Evolutionary conservation across 2,113 vertebrate species (phyloP), one percentile per base, ranked within the genome.

Genomic region (Climacteris rufus): DNA sequence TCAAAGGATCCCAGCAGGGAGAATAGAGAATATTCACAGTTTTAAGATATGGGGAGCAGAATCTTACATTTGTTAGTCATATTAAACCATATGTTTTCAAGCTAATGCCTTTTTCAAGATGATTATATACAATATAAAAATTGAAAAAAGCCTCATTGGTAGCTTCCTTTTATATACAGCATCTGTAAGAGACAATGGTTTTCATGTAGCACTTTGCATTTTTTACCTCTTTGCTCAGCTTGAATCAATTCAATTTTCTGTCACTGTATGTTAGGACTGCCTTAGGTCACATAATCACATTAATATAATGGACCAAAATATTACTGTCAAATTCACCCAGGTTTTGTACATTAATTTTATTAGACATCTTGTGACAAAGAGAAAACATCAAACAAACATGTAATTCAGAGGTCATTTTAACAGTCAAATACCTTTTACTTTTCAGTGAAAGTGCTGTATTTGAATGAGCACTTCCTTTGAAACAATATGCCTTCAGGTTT

Each of bases 281-380:
- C 45, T 83, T 57, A 80, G 70, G 76, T 65, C 56, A 85, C 23
- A 14, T 75, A 74, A 86, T 65, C 39, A 75, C 1, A 2, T 44
- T 85, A 79, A n/a, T 42, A 69, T 17, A 91, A 69, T 2, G 27
- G 10, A 71, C 28, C 37, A 28, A 45, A 91, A 95, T 25, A 87
- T 45, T 45, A 42, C 28, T 75, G 54, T 53, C 76, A 93, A 85
- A 54, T 63, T 42, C 9, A 87, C 33, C 14, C 21, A 35, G 24
- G 54, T 93, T 92, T 93, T 70, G 52, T 21, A 79, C 9, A 24
- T 37, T 64, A 56, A 61, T 63, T 95, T 94, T 97, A 97, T 96
- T 97, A 90, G 77, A 66, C 60, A 81, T n/a, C 53, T 79, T 66
- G 39, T 63, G 92, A 93, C 77, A 75, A 89, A 72, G 47, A 72